These are phyloP conservation scores for Mylabris sibirica DNA, from an alignment of 2,888 invertebrate genomes.

Conservation along the genomic window DNA sequence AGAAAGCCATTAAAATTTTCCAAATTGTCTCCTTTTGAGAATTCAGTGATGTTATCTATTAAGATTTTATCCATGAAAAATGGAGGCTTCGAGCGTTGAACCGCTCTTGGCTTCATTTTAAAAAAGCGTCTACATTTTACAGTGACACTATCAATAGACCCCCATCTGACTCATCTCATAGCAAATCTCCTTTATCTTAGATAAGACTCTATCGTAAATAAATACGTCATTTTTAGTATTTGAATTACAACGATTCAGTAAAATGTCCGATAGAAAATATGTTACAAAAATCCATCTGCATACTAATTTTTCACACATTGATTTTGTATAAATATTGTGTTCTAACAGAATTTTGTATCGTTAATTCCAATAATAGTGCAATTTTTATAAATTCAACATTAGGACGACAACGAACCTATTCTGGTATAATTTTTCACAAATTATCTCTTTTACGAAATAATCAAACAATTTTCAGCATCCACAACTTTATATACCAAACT, in stretches of 20 bases:
- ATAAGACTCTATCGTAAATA: background rate
- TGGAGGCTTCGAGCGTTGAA: too few relatives aligned
- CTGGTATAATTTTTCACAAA: background rate
- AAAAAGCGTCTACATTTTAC: background rate
- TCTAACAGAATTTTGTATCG: background rate
- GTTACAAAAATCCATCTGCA: background rate
- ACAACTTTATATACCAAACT: background rate
- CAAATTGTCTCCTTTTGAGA: too few relatives aligned
- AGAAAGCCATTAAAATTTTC: too few relatives aligned
- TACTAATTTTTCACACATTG: background rate
- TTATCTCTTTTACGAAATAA: background rate
- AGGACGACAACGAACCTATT: background rate
- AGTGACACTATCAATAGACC: background rate
- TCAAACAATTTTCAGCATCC: background rate
- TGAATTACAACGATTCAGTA: background rate
- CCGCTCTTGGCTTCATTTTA: too few relatives aligned
- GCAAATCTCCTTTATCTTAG: background rate
- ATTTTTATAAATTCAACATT: slow-evolving; percentile 6
- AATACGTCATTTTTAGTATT: background rate
- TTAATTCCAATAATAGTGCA: slow-evolving; percentile 1
- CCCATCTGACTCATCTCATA: background rate
- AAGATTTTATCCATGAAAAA: too few relatives aligned
- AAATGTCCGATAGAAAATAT: background rate
- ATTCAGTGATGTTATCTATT: too few relatives aligned
- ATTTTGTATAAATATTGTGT: background rate